phyloP scores from a whole-genome alignment of 2,113 vertebrate genomes.

The Crotalus tigris region DNA sequence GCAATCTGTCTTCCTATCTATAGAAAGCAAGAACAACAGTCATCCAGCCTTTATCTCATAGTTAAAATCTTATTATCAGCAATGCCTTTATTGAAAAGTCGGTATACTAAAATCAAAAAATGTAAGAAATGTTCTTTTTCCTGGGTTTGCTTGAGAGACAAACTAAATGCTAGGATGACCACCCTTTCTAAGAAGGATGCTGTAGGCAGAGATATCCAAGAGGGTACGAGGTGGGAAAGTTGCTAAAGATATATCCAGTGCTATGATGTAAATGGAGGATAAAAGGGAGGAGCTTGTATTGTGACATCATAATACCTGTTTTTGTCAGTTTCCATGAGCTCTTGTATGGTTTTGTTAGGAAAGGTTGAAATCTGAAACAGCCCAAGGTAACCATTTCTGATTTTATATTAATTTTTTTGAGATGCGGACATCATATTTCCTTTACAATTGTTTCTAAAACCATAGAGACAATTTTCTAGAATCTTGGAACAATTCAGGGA shows the following conservation, averaged over 20 bases:
- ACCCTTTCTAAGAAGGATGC: background rate
- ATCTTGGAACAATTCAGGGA: background rate
- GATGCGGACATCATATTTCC: background rate
- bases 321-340: background rate
- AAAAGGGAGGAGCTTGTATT: background rate
- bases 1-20: constrained; percentile 8
- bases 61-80: background rate
- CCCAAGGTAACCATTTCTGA: background rate
- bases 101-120: background rate
- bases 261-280: background rate
- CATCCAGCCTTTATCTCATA: constrained; percentile 22
- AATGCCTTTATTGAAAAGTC: background rate
- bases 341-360: background rate
- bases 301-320: background rate
- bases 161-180: background rate
- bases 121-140: background rate
- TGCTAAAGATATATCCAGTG: background rate
- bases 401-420: background rate
- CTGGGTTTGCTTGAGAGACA: background rate
- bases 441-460: background rate
- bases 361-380: background rate
- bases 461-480: background rate
- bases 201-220: background rate
- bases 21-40: constrained; percentile 20
- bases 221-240: background rate